phyloP scores from a whole-genome alignment of 2,888 invertebrate species.

The Acrocera orbiculus region DNA sequence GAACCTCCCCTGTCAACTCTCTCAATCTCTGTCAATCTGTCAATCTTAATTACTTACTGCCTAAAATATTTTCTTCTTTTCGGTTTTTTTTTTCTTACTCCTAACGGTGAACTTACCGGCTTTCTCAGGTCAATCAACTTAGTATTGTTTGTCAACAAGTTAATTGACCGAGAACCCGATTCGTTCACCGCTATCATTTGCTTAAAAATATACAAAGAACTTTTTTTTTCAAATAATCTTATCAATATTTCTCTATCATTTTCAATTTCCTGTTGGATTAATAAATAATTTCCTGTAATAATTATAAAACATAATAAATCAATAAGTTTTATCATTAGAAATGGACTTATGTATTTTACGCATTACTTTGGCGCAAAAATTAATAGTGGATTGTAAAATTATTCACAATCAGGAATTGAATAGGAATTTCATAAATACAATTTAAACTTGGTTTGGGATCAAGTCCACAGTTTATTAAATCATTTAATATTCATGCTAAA shows the following conservation, averaged over 20 bases:
- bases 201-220: too few species aligned
- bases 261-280: slow-evolving; percentile 35
- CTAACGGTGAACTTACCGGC: too few species aligned
- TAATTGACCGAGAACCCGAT: too few species aligned
- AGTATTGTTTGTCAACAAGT: too few species aligned
- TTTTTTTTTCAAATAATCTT: slow-evolving; percentile 19
- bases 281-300: slow-evolving; percentile 39
- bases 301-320: slow-evolving; percentile 30
- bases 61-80: too few species aligned
- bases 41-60: too few species aligned
- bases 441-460: slow-evolving; percentile 34
- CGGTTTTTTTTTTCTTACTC: too few species aligned
- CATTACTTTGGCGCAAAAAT: slow-evolving; percentile 41
- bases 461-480: slow-evolving; percentile 30
- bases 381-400: slow-evolving; percentile 27
- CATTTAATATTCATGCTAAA: slow-evolving; percentile 30
- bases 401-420: slow-evolving; percentile 11
- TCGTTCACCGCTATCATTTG: too few species aligned
- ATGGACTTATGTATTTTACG: slow-evolving; percentile 39
- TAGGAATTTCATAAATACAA: slow-evolving; percentile 23
- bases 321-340: slow-evolving; percentile 42
- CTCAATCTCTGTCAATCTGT: too few species aligned
- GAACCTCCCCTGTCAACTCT: too few species aligned
- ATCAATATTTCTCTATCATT: slow-evolving; percentile 24
- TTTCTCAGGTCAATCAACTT: too few species aligned